Evolutionary conservation across 1,140 invertebrate species (phyloP), one percentile per base, ranked within the genome.

Genomic region (Drosophila bifasciata): DNA sequence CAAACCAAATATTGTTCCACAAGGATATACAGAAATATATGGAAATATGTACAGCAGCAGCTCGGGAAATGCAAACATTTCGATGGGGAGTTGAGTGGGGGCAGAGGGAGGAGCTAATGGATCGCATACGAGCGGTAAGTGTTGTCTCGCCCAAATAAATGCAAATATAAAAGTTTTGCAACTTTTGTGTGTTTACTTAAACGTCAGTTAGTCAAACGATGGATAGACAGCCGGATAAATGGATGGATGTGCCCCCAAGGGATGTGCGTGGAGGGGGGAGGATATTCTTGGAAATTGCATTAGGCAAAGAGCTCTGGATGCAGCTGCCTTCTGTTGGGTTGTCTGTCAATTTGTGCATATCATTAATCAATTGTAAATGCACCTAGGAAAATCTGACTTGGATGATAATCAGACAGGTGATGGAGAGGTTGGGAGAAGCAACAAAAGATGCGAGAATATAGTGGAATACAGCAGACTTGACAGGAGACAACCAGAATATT

Each of bases 31-130:
- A 41, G 5, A 3, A 2, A 17, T 9, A 4, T 39, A 59, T 45
- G 36, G 41, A 67, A 67, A 46, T 39, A 40, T 23, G 11, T 28
- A 19, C 28, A 17, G n/a, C 52, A 49, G 57, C 51, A 68, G 63
- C 55, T 68, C 59, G 62, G 62, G 28, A 71, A 67, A 84, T 63
- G 64, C 73, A 78, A 83, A 75, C 63, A 70, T 55, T 67, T 50
- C 45, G 39, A 17, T 36, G 32, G 32, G n/a, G n/a, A n/a, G n/a
- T n/a, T n/a, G n/a, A n/a, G 11, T 4, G 3, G 9, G 3, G 11
- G 32, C n/a, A n/a, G n/a, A n/a, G n/a, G n/a, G n/a, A n/a, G n/a
- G n/a, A n/a, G 5, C 43, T 55, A 44, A 83, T 55, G 43, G 43
- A 41, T 25, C 40, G 19, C 45, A 43, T 32, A 11, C 4, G 16